phyloP scores from a whole-genome alignment of 2,113 vertebrate species.

The Catharus minimus region DNA sequence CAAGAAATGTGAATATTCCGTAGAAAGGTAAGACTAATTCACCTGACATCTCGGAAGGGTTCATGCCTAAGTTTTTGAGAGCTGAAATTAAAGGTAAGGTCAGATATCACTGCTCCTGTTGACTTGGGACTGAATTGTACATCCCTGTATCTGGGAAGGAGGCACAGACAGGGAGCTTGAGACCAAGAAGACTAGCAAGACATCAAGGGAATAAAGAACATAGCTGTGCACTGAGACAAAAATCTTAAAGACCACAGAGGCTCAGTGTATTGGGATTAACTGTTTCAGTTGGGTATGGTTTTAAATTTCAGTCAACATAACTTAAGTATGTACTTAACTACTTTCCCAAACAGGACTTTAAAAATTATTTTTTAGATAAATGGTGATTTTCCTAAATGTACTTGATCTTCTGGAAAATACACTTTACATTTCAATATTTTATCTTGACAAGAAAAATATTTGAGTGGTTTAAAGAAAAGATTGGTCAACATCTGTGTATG shows the following conservation, averaged over 20 bases:
- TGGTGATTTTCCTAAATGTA: background rate
- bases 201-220: background rate
- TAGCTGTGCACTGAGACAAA: background rate
- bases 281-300: background rate
- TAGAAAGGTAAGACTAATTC: background rate
- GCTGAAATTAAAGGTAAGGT: background rate
- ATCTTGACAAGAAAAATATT: slow-evolving; percentile 30
- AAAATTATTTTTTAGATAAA: slow-evolving; percentile 18
- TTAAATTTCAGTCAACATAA: background rate
- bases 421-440: background rate
- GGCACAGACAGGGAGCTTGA: background rate
- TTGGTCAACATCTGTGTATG: slow-evolving; percentile 15
- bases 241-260: background rate
- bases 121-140: background rate
- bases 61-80: background rate
- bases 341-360: background rate
- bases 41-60: background rate
- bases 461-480: background rate
- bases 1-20: background rate
- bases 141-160: background rate
- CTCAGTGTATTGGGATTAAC: background rate
- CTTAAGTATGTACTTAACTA: background rate
- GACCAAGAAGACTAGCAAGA: background rate
- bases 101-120: background rate
- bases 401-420: background rate